Evolutionary conservation across 2,797 vertebrate genomes (phyloP).

Genomic region (Enteromius radiatus): DNA sequence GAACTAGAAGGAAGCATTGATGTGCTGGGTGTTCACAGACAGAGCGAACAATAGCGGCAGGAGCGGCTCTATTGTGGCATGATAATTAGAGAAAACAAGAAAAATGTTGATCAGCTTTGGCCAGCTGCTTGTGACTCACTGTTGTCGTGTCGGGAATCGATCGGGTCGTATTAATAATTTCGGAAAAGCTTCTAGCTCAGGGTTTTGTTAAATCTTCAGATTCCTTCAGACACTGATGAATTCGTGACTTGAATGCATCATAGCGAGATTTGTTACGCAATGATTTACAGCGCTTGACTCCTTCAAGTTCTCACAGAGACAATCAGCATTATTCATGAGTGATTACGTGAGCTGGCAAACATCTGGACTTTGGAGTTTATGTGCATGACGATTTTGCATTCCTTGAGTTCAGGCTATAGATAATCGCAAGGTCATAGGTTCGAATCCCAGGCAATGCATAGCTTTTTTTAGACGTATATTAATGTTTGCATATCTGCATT

Average conservation of each 20-base stretch:
- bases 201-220: background rate
- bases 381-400: background rate
- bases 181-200: background rate
- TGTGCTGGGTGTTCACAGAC: slow-evolving; percentile 24
- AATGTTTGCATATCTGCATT: background rate
- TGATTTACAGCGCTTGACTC: background rate
- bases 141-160: background rate
- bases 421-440: background rate
- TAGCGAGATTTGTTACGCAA: background rate
- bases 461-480: background rate
- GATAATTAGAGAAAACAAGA: background rate
- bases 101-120: background rate
- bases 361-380: background rate
- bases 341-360: background rate
- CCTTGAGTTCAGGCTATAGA: background rate
- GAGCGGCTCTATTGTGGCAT: slow-evolving; percentile 27
- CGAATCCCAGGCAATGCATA: background rate
- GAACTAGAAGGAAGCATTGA: slow-evolving; percentile 56
- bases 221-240: background rate
- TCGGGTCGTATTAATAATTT: background rate
- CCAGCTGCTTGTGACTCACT: background rate
- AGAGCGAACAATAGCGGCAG: background rate
- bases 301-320: background rate
- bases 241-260: background rate
- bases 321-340: background rate